Conservation (phyloP, 2,113 vertebrate genomes). For the Vidua macroura region DNA sequence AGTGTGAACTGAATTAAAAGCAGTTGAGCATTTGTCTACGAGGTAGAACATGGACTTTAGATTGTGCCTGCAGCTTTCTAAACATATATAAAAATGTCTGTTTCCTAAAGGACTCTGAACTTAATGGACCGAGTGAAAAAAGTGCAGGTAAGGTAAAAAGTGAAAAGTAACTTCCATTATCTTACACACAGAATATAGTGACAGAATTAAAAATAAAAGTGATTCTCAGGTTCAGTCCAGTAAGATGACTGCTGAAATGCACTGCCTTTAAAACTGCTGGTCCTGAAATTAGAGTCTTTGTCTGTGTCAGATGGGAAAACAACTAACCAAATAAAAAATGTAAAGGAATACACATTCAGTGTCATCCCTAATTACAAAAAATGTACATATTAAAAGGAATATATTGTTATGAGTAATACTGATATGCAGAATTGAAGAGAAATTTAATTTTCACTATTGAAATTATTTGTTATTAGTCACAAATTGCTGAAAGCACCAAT, state of each 20-base stretch:
- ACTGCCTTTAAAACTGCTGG: neutral
- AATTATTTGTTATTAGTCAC: neutral
- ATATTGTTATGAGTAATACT: neutral
- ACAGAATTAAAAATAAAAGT: neutral
- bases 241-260: neutral
- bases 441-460: neutral
- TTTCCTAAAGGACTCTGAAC: neutral
- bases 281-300: neutral
- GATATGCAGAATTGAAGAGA: neutral
- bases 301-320: neutral
- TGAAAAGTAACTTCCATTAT: neutral
- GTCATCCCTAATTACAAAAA: neutral
- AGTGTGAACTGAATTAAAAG: neutral
- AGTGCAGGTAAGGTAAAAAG: neutral
- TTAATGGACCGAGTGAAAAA: neutral
- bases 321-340: neutral
- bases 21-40: neutral
- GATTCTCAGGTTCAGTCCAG: neutral
- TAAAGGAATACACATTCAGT: neutral
- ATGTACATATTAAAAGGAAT: neutral
- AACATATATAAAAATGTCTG: neutral
- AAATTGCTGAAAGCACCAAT: neutral
- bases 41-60: neutral
- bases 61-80: neutral
- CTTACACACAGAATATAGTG: neutral